These are phyloP conservation scores for Aotus griseimembra DNA, from an alignment of 2,797 vertebrate genomes.

Conservation along the genomic window DNA sequence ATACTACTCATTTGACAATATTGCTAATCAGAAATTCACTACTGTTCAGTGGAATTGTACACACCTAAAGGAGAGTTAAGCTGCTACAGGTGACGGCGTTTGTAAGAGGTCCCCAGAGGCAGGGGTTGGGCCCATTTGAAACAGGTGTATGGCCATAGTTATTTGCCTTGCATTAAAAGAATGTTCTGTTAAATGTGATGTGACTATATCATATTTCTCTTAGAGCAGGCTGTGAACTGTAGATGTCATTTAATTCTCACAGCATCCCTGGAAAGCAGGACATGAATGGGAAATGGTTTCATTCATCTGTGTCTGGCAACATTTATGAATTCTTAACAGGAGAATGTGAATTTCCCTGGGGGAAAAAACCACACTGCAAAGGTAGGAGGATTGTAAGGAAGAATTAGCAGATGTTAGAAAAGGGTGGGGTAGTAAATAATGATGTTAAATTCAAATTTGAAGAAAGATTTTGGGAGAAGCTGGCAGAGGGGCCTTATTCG, in stretches of 20 bases:
- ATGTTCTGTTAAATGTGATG: not conserved
- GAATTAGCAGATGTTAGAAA: constrained; percentile 6
- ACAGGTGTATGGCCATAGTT: not conserved
- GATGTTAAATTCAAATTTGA: constrained; percentile 37
- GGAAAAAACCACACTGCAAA: not conserved
- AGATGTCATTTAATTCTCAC: constrained; percentile 38
- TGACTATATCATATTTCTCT: constrained; percentile 55
- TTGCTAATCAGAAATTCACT: not conserved
- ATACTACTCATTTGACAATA: not conserved
- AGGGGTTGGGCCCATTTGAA: not conserved
- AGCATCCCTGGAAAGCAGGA: constrained; percentile 36
- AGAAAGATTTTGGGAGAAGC: not conserved
- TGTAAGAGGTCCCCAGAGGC: not conserved
- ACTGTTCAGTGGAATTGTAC: not conserved
- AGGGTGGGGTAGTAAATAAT: not conserved
- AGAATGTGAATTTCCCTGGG: constrained; percentile 37
- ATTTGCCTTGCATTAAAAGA: not conserved
- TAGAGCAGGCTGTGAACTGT: not conserved
- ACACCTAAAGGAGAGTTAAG: not conserved
- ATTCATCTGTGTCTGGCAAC: constrained; percentile 32
- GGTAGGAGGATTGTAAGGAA: constrained; percentile 8
- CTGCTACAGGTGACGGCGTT: not conserved
- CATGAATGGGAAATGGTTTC: not conserved
- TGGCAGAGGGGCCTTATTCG: not conserved
- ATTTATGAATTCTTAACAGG: constrained; percentile 23